These are phyloP conservation scores for Thamnophis sirtalis DNA, from an alignment of 2,113 vertebrate species.

Conservation along the genomic window DNA sequence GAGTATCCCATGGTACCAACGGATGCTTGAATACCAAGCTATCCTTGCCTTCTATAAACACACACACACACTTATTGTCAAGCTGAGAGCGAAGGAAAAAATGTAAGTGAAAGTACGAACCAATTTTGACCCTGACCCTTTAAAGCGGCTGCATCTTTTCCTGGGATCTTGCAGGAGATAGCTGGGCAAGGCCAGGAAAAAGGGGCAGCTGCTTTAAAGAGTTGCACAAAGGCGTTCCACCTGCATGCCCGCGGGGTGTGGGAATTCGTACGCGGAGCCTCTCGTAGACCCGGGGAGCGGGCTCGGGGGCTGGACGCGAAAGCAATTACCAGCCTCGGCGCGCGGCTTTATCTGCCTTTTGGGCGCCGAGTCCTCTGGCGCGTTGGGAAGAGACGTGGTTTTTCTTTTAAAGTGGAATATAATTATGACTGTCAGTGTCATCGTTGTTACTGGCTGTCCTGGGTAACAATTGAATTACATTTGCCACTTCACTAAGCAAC, in stretches of 20 bases:
- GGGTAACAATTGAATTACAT: slow-evolving; percentile 33
- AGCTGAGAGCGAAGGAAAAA: too few relatives aligned
- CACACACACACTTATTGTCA: too few relatives aligned
- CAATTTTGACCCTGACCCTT: neutral
- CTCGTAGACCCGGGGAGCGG: neutral
- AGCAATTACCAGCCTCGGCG: slow-evolving; percentile 11
- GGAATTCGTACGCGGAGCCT: neutral
- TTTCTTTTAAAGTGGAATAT: slow-evolving; percentile 10
- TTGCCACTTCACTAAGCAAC: slow-evolving; percentile 33
- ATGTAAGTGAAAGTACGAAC: too few relatives aligned
- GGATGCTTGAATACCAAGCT: too few relatives aligned
- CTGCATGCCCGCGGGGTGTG: neutral
- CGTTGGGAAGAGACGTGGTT: neutral
- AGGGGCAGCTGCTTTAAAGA: neutral
- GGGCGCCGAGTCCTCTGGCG: neutral
- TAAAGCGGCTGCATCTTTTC: neutral
- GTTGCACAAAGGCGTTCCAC: neutral
- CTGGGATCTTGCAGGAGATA: neutral
- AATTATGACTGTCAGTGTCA: slow-evolving; percentile 31
- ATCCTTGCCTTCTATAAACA: too few relatives aligned
- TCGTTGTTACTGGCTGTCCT: slow-evolving; percentile 8
- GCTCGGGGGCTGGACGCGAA: neutral
- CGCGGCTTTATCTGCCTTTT: neutral
- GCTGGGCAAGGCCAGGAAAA: neutral
- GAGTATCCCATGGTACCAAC: too few relatives aligned